These are phyloP conservation scores for Ceratotherium simum DNA, from an alignment of 2,113 vertebrate species.

Conservation along the genomic window DNA sequence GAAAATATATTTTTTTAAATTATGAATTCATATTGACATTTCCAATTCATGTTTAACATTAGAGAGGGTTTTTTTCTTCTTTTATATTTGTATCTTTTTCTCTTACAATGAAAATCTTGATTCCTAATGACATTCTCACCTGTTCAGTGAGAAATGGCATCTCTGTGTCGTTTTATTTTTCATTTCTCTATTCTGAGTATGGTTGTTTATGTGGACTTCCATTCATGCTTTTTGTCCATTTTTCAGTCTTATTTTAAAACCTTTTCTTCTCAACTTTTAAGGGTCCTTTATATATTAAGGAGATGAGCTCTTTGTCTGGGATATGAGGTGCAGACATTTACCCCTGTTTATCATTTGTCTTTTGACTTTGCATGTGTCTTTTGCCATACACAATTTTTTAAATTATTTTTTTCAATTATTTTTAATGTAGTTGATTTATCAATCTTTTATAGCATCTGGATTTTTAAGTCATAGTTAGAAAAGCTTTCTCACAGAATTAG, in stretches of 20 bases:
- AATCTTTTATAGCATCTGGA: neutral
- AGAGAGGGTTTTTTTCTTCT: neutral
- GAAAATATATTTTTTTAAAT: neutral
- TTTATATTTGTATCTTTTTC: neutral
- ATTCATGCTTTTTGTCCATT: neutral
- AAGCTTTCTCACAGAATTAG: neutral
- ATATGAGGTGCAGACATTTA: neutral
- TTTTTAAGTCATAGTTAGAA: neutral
- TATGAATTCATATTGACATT: neutral
- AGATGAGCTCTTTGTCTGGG: neutral
- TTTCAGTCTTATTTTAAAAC: neutral
- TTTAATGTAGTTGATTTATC: neutral
- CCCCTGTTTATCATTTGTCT: neutral
- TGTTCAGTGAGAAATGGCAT: neutral
- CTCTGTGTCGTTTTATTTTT: neutral
- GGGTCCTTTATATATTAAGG: neutral
- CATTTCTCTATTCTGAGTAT: neutral
- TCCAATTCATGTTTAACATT: neutral
- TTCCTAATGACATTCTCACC: neutral
- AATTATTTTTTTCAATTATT: neutral
- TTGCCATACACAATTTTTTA: neutral
- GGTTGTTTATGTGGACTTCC: neutral
- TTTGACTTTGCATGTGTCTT: conserved; percentile 2
- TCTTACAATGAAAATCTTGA: neutral
- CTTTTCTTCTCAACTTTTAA: neutral